These are phyloP conservation scores for Bufotes viridis DNA, from an alignment of 2,797 vertebrate genomes.

Conservation along the genomic window DNA sequence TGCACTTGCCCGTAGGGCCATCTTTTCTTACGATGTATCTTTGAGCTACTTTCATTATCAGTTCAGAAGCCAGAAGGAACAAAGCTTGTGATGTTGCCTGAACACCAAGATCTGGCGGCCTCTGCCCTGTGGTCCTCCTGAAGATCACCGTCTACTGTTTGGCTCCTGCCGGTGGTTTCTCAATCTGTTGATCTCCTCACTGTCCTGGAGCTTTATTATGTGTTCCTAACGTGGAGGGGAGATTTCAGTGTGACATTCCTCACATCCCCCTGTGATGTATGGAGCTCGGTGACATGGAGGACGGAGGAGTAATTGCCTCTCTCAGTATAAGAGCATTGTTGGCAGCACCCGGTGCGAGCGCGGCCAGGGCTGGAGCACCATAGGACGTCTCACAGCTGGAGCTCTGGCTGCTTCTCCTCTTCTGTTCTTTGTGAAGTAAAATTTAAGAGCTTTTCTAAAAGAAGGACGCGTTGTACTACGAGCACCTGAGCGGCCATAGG, in stretches of 20 bases:
- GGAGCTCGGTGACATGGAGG: background rate
- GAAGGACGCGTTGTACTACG: background rate
- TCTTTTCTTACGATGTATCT: too few relatives aligned
- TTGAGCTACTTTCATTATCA: too few relatives aligned
- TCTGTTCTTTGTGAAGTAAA: background rate
- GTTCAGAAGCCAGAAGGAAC: too few relatives aligned
- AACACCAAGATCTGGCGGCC: too few relatives aligned
- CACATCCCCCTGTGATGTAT: background rate
- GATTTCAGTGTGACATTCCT: too few relatives aligned
- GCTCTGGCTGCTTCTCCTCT: background rate
- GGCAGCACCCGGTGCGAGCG: background rate
- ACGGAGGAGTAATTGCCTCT: background rate
- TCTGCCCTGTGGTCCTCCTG: too few relatives aligned
- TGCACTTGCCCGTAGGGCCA: too few relatives aligned
- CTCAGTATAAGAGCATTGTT: conserved; percentile 24
- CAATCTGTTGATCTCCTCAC: background rate
- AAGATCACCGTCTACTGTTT: too few relatives aligned
- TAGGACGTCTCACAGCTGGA: conserved; percentile 14
- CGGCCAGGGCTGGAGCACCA: background rate
- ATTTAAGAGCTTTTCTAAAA: background rate
- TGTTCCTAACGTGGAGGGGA: background rate
- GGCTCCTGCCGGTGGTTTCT: too few relatives aligned
- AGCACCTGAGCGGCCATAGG: background rate
- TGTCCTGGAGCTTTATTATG: background rate
- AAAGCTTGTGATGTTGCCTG: too few relatives aligned